These are phyloP conservation scores for Polydrusus pterygomalis DNA, from an alignment of 2,888 invertebrate species.

Conservation along the genomic window DNA sequence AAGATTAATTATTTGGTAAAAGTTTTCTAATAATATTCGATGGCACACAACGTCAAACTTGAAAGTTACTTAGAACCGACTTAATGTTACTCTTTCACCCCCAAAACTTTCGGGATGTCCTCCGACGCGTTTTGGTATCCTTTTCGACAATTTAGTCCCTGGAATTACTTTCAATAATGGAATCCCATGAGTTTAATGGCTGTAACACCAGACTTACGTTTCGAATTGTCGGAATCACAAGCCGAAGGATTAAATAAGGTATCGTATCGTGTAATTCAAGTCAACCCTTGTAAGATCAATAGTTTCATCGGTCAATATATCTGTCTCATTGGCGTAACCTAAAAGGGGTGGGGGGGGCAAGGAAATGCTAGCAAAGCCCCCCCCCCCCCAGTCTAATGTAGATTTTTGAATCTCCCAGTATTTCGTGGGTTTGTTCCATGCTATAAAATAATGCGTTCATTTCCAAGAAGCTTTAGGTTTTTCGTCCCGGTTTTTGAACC, in stretches of 20 bases:
- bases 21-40: neutral
- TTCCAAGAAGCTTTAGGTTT: no score
- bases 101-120: slow-evolving; percentile 15
- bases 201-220: neutral
- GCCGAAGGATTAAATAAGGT: neutral
- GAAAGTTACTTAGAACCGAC: neutral
- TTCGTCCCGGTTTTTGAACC: no score
- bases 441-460: no score
- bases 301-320: no score
- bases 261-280: no score
- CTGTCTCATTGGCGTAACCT: no score
- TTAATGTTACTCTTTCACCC: neutral
- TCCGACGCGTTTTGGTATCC: slow-evolving; percentile 14
- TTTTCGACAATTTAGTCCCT: slow-evolving; percentile 19
- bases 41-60: neutral
- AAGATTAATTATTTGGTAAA: neutral
- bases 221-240: neutral
- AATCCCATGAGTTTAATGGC: slow-evolving; percentile 2
- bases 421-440: no score
- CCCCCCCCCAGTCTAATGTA: no score
- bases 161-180: slow-evolving; percentile 15
- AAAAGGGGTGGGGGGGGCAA: no score
- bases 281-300: no score
- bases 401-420: no score
- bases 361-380: no score